Evolutionary conservation across 2,113 vertebrate genomes (phyloP).

Genomic region (Tragulus kanchil): DNA sequence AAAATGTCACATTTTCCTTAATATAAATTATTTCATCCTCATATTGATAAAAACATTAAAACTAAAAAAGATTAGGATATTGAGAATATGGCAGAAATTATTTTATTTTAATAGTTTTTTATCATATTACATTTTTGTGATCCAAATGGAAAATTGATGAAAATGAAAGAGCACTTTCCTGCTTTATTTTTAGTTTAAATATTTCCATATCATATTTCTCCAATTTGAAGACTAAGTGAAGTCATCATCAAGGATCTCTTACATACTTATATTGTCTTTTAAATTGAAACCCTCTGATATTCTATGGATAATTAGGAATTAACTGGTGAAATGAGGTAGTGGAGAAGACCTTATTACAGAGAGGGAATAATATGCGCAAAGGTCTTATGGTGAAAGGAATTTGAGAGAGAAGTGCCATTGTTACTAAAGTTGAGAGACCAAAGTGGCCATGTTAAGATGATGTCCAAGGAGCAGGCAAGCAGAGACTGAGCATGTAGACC

Average conservation of each 20-base stretch:
- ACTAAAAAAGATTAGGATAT: not conserved
- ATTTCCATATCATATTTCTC: not conserved
- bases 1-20: not conserved
- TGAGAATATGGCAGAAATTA: not conserved
- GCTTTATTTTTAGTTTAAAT: conserved; percentile 43
- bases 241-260: not conserved
- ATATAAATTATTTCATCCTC: not conserved
- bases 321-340: not conserved
- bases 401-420: not conserved
- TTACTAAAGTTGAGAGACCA: not conserved
- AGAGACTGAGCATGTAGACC: not conserved
- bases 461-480: not conserved
- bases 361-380: not conserved
- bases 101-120: conserved; percentile 18
- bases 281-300: not conserved
- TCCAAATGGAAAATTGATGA: conserved; percentile 15
- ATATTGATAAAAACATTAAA: conserved; percentile 31
- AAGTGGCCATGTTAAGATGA: not conserved
- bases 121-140: not conserved
- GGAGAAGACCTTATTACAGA: not conserved
- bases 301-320: not conserved
- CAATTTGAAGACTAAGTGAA: conserved; percentile 19
- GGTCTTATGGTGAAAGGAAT: not conserved
- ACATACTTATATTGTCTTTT: not conserved
- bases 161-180: not conserved